Conservation (phyloP, 1,140 invertebrate species). For the Chelonus insularis region DNA sequence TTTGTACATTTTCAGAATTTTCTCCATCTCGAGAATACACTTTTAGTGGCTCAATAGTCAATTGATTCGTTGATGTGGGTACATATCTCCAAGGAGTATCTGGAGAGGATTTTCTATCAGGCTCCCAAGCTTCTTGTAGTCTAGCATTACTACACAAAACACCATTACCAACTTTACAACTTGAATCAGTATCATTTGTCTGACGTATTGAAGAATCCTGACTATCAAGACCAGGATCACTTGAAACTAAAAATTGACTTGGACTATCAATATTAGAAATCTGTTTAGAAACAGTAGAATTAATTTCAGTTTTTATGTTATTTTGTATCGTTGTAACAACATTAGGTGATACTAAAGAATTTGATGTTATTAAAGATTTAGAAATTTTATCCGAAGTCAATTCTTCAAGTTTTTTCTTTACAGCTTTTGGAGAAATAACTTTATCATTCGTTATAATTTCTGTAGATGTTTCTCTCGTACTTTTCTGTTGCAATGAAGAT, state of each 20-base stretch:
- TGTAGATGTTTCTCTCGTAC: constrained; percentile 38
- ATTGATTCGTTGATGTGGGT: constrained; percentile 42
- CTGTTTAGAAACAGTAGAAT: constrained; percentile 38
- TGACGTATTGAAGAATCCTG: constrained; percentile 42
- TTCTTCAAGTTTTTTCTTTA: constrained; percentile 55
- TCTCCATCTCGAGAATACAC: constrained; percentile 42
- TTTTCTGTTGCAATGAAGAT: constrained; percentile 32
- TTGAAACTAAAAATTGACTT: constrained; percentile 41
- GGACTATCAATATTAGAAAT: constrained; percentile 39
- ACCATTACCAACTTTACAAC: constrained; percentile 51
- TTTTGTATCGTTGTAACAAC: constrained; percentile 41
- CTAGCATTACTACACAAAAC: constrained; percentile 54
- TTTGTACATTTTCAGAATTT: constrained; percentile 45
- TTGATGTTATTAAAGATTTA: constrained; percentile 37
- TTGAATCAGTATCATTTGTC: constrained; percentile 25
- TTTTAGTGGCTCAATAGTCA: constrained; percentile 48
- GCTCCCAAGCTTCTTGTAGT: constrained; percentile 57
- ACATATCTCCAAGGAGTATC: constrained; percentile 59
- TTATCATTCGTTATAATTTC: constrained; percentile 39
- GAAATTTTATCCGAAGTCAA: constrained; percentile 29
- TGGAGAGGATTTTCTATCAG: constrained; percentile 52
- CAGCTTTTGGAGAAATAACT: constrained; percentile 45
- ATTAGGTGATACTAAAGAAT: constrained; percentile 32
- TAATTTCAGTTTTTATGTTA: constrained; percentile 51
- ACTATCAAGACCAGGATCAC: constrained; percentile 37